phyloP scores from a whole-genome alignment of 2,113 vertebrate species.

The Sciurus niger region DNA sequence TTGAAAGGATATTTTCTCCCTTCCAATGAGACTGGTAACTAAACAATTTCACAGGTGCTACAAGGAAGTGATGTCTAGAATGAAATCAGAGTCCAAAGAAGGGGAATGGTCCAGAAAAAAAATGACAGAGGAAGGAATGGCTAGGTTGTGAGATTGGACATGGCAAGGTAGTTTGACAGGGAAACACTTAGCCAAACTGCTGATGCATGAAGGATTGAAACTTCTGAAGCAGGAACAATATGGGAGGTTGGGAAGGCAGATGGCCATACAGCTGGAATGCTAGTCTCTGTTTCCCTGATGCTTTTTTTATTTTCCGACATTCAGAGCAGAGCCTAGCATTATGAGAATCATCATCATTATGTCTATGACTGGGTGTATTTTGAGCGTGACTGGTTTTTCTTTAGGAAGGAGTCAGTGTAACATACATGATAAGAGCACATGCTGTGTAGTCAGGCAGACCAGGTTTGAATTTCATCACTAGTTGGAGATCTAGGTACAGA shows the following conservation, averaged over 20 bases:
- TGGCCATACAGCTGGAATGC: conserved; percentile 63
- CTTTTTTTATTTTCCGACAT: conserved; percentile 64
- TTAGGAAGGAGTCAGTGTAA: conserved; percentile 12
- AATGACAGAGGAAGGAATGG: neutral
- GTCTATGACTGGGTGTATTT: conserved; percentile 45
- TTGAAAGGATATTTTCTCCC: conserved; percentile 41
- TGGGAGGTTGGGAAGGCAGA: conserved; percentile 61
- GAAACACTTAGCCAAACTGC: conserved; percentile 35
- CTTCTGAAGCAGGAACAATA: conserved; percentile 34
- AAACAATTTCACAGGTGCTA: neutral
- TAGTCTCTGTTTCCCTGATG: neutral
- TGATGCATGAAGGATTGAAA: neutral
- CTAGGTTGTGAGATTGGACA: neutral
- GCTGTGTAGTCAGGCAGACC: neutral
- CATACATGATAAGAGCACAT: neutral
- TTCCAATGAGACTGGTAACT: neutral
- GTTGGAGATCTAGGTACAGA: neutral
- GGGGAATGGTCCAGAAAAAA: neutral
- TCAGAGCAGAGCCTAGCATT: conserved; percentile 41
- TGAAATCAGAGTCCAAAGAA: conserved; percentile 25
- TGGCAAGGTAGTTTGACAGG: conserved; percentile 38
- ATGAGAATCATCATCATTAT: neutral
- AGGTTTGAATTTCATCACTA: conserved; percentile 36
- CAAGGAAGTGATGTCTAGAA: neutral
- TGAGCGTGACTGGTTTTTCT: conserved; percentile 53